These are phyloP conservation scores for Neelides folsomi DNA, from an alignment of 2,888 invertebrate species.

Conservation along the genomic window DNA sequence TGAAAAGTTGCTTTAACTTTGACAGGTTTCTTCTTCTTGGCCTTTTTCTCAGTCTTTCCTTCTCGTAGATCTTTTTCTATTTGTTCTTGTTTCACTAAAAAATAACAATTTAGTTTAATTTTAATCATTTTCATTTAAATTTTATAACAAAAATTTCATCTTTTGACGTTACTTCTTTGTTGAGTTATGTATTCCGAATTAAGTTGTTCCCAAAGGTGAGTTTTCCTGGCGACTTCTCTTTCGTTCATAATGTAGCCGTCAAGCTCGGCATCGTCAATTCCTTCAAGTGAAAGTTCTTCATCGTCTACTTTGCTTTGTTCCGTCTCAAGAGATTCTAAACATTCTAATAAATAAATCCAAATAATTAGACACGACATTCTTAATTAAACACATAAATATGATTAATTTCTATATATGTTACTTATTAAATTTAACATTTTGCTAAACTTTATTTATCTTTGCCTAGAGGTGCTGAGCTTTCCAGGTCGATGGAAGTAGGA, in stretches of 20 bases:
- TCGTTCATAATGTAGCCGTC: slow-evolving; percentile 70
- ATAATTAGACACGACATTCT: too few species aligned
- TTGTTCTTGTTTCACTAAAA: slow-evolving; percentile 64
- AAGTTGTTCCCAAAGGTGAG: slow-evolving; percentile 69
- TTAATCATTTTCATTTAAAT: too few species aligned
- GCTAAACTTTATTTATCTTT: not conserved
- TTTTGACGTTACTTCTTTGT: slow-evolving; percentile 50
- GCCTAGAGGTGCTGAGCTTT: not conserved
- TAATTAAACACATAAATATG: too few species aligned
- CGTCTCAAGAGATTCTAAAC: too few species aligned
- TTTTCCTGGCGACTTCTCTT: slow-evolving; percentile 67
- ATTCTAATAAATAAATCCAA: too few species aligned
- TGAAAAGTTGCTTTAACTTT: slow-evolving; percentile 31
- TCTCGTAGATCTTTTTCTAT: slow-evolving; percentile 68
- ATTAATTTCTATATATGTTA: too few species aligned
- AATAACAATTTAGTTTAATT: too few species aligned
- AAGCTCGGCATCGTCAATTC: slow-evolving; percentile 78
- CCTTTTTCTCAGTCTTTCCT: slow-evolving; percentile 70
- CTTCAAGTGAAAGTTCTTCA: slow-evolving; percentile 54
- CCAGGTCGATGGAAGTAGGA: slow-evolving; percentile 6
- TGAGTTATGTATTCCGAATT: slow-evolving; percentile 77
- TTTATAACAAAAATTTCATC: too few species aligned
- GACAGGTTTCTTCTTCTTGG: slow-evolving; percentile 49
- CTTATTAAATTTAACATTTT: too few species aligned
- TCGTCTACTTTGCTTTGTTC: slow-evolving; percentile 17